These are phyloP conservation scores for Synergus gifuensis DNA, from an alignment of 2,888 invertebrate genomes.

Conservation along the genomic window DNA sequence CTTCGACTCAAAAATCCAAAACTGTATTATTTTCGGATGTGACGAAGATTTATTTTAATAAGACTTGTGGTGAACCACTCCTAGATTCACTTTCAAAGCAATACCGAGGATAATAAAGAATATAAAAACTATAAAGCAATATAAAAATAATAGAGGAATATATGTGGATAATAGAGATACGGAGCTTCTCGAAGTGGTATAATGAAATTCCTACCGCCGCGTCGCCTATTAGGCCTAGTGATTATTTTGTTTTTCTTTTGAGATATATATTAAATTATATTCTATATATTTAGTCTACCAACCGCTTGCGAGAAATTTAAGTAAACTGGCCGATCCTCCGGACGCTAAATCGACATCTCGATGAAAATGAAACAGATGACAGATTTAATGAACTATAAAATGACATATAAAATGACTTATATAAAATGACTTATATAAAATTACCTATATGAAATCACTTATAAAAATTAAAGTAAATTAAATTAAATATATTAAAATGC, in stretches of 20 bases:
- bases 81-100: not conserved
- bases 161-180: not conserved
- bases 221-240: slow-evolving; percentile 76
- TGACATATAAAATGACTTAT: no score
- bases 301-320: slow-evolving; percentile 66
- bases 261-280: slow-evolving; percentile 65
- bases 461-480: not conserved
- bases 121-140: not conserved
- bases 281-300: slow-evolving; percentile 72
- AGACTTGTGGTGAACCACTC: not conserved
- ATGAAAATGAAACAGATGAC: not conserved
- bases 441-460: not conserved
- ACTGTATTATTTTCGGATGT: not conserved
- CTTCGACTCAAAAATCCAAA: slow-evolving; percentile 1
- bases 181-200: slow-evolving; percentile 1
- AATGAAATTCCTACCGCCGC: slow-evolving; percentile 60
- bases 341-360: slow-evolving; percentile 21
- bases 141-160: slow-evolving; percentile 8
- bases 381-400: no score
- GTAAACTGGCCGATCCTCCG: slow-evolving; percentile 49
- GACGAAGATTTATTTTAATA: slow-evolving; percentile 26
- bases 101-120: not conserved
- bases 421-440: no score
- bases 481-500: no score
- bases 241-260: slow-evolving; percentile 62